A percentile compares a stretch with the other conserved stretches of the same genome.
Evolutionary conservation across 1,140 invertebrate genomes (phyloP).

Genomic region (Fopius arisanus): DNA sequence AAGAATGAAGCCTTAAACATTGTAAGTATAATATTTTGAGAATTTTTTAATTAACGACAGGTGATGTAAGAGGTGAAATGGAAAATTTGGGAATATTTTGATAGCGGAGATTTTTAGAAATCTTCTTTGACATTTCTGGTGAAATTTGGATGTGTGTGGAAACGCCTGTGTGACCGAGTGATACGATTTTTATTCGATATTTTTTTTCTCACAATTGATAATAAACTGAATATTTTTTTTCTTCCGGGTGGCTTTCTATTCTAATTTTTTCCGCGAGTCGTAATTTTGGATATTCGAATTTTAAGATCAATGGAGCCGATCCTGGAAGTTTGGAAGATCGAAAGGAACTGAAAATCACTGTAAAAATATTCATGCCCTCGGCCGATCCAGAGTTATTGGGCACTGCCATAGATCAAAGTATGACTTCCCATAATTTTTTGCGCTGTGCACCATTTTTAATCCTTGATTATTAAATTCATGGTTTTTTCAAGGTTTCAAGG

Average conservation of each 20-base stretch:
- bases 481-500: conserved; percentile 64
- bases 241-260: too few species aligned
- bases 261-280: too few species aligned
- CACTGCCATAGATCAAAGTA: conserved; percentile 66
- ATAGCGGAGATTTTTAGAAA: too few species aligned
- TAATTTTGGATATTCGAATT: conserved; percentile 25
- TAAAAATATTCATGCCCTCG: conserved; percentile 68
- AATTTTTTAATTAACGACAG: conserved; percentile 12
- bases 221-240: too few species aligned
- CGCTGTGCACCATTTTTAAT: not conserved
- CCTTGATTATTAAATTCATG: conserved; percentile 12
- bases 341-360: conserved; percentile 68
- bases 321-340: conserved; percentile 54
- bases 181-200: too few species aligned
- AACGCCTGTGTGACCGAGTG: too few species aligned
- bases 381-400: conserved; percentile 57
- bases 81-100: conserved; percentile 25
- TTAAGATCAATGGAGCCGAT: conserved; percentile 45
- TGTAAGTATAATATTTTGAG: conserved; percentile 42
- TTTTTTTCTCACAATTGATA: too few species aligned
- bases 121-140: too few species aligned
- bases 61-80: conserved; percentile 16
- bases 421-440: not conserved
- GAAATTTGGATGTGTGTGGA: too few species aligned
- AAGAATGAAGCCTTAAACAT: conserved; percentile 37